These are phyloP conservation scores for Xyrichtys novacula DNA, from an alignment of 2,797 vertebrate species.

Conservation along the genomic window DNA sequence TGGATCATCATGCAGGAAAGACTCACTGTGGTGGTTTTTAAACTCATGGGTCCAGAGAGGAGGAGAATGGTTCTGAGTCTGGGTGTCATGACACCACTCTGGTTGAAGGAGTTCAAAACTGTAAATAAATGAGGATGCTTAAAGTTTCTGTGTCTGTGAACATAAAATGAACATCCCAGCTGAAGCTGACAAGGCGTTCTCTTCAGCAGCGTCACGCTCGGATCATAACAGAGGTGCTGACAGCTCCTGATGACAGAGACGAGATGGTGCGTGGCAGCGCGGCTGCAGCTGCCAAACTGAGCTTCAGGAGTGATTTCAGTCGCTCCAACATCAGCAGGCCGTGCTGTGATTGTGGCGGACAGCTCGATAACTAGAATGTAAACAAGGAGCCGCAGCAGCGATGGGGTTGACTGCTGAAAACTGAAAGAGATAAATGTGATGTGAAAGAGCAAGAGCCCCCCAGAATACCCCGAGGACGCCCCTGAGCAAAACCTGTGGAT, in stretches of 20 bases:
- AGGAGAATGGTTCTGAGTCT: no score
- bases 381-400: constrained; percentile 1
- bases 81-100: no score
- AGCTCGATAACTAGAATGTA: constrained; percentile 18
- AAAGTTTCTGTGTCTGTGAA: not conserved
- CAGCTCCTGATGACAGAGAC: not conserved
- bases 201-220: fast-evolving
- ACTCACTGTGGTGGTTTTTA: no score
- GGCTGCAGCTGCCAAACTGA: not conserved
- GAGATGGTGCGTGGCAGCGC: not conserved
- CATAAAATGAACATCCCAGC: not conserved
- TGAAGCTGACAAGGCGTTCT: not conserved
- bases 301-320: constrained; percentile 5
- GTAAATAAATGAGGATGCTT: no score
- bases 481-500: not conserved
- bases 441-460: not conserved
- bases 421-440: not conserved
- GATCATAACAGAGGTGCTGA: not conserved
- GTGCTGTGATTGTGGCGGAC: constrained; percentile 21
- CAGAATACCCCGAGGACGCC: not conserved
- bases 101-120: no score
- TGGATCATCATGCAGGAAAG: constrained; percentile 13
- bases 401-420: constrained; percentile 2
- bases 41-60: no score
- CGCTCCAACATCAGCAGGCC: not conserved